Base-by-base conservation (phyloP, 2,888 invertebrate species). In the Geophilus truncorum region DNA sequence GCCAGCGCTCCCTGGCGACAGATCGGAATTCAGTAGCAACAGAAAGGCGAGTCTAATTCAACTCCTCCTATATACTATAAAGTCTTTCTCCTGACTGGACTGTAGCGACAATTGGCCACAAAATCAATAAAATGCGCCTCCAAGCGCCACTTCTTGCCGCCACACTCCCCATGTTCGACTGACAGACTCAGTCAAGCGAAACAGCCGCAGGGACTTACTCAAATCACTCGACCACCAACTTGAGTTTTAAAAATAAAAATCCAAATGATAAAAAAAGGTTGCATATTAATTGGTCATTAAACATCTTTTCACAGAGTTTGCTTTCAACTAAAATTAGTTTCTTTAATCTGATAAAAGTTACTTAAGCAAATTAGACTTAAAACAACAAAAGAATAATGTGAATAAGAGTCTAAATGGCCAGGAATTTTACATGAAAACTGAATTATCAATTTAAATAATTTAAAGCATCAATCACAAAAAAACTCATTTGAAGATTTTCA, bases 1-100 rank as follows among this genome's bases (percentile, higher is more conserved):
- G 70, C 70, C 28, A 28, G 28, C 12, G 23, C 70, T 70, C 70
- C 70, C 70, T 70, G 25, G 70, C 70, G 70, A 70, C 70, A 70
- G 70, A 70, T 70, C 70, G 70, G 70, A 70, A 70, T 70, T 70
- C 70, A 70, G 70, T 70, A 28, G 70, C 70, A 70, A 70, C 70
- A 70, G 70, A 70, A 70, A 70, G 70, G 25, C 70, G 70, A 70
- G 70, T 25, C 70, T 70, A 70, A 70, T 70, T 70, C 70, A 70
- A 70, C 70, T 70, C 28, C 70, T 70, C 70, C 28, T 28, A 23
- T 70, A 28, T 12, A 25, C 70, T 70, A 25, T n/a, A 70, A 70
- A 70, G 70, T 70, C 70, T 70, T 28, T 70, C 70, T 70, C 70
- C 70, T 28, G 70, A 70, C 70, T 70, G 70, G 70, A 70, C 70